A percentile compares a stretch with the other conserved stretches of the same genome.
These are phyloP conservation scores for Grus americana DNA, from an alignment of 2,113 vertebrate genomes.

Conservation along the genomic window DNA sequence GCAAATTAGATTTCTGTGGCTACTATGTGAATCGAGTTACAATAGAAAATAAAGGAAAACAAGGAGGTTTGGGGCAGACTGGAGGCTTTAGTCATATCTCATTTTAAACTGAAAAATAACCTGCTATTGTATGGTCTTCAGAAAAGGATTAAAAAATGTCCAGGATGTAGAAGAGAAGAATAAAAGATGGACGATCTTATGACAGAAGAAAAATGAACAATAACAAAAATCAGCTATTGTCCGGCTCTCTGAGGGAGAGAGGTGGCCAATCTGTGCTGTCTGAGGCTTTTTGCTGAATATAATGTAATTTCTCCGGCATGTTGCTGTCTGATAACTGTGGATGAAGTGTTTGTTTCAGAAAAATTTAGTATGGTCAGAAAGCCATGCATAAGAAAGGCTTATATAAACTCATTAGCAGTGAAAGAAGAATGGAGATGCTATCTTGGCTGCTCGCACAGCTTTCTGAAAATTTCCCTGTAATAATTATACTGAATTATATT, in stretches of 20 bases:
- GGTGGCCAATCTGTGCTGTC: background rate
- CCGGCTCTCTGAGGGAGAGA: background rate
- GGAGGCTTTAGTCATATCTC: background rate
- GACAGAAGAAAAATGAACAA: conserved; percentile 2
- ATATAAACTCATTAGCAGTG: fast-evolving
- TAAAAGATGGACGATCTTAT: background rate
- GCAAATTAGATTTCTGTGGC: background rate
- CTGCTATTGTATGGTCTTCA: background rate
- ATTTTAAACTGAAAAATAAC: conserved; percentile 10
- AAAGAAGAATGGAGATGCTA: background rate
- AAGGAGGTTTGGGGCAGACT: background rate
- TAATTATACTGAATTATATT: background rate
- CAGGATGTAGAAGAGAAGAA: background rate
- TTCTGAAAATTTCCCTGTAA: background rate
- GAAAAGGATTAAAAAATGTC: background rate
- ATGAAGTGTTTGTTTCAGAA: background rate
- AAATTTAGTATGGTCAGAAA: background rate
- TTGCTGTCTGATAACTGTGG: background rate
- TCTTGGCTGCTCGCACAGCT: background rate
- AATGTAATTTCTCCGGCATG: background rate
- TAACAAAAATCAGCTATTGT: background rate
- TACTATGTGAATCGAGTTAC: background rate
- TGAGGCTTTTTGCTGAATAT: background rate
- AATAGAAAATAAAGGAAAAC: background rate
- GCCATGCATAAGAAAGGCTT: background rate